Evolutionary conservation across 2,113 vertebrate genomes (phyloP).

Genomic region (Malurus melanocephalus): DNA sequence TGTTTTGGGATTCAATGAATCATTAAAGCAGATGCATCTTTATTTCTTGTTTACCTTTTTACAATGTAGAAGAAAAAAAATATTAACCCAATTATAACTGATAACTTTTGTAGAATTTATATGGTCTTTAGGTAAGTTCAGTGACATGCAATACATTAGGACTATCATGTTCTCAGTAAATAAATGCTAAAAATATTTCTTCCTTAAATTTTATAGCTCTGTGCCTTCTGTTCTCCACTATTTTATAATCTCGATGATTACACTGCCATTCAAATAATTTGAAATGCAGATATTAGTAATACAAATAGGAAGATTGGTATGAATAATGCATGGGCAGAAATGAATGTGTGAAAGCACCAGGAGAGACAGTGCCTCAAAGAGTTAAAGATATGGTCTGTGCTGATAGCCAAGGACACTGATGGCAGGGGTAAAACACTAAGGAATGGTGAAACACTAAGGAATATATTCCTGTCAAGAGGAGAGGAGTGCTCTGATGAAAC

Average conservation of each 20-base stretch:
- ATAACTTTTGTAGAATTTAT: constrained; percentile 1
- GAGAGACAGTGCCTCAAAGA: neutral
- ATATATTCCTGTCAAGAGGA: neutral
- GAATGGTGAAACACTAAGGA: neutral
- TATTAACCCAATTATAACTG: constrained; percentile 15
- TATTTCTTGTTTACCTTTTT: constrained; percentile 29
- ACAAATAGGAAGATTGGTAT: neutral
- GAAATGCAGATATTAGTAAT: neutral
- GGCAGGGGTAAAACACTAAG: neutral
- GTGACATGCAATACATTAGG: neutral
- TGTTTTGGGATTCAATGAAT: constrained; percentile 2
- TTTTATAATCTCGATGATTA: neutral
- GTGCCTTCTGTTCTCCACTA: neutral
- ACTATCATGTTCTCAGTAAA: neutral
- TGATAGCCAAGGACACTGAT: neutral
- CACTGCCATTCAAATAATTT: neutral
- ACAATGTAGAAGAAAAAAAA: neutral
- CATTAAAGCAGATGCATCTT: constrained; percentile 22
- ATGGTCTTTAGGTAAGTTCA: neutral
- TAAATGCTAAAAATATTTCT: constrained; percentile 30
- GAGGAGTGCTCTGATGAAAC: neutral
- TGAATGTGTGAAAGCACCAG: neutral
- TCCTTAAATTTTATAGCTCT: constrained; percentile 31
- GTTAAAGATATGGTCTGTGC: neutral
- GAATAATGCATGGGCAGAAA: neutral